Evolutionary conservation across 2,113 vertebrate species (phyloP).

Genomic region (Nyctibius bracteatus): DNA sequence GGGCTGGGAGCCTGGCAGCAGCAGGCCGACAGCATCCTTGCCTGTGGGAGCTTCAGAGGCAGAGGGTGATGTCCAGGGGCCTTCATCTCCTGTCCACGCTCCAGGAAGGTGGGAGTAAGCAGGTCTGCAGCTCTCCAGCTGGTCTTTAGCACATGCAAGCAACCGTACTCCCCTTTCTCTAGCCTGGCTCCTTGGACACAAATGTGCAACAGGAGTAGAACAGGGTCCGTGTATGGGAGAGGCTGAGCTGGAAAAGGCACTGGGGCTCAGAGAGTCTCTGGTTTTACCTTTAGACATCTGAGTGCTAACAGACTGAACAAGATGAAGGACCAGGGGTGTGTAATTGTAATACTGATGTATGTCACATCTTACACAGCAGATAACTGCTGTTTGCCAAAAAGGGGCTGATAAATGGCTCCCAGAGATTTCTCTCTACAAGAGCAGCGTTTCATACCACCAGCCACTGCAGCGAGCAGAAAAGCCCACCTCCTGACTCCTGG

Average conservation of each 20-base stretch:
- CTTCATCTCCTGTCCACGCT: not conserved
- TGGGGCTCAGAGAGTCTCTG: not conserved
- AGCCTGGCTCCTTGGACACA: not conserved
- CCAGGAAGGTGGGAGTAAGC: not conserved
- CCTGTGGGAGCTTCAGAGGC: not conserved
- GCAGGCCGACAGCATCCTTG: not conserved
- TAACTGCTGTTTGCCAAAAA: not conserved
- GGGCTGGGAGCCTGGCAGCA: not conserved
- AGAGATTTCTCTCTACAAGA: not conserved
- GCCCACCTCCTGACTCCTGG: not conserved
- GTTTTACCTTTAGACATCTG: not conserved
- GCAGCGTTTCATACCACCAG: not conserved
- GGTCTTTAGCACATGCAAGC: rapidly evolving
- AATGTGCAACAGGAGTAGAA: not conserved
- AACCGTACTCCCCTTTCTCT: not conserved
- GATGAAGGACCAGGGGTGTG: not conserved
- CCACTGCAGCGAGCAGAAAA: not conserved
- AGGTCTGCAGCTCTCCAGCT: not conserved
- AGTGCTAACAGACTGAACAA: not conserved
- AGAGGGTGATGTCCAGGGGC: not conserved
- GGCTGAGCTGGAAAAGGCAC: not conserved
- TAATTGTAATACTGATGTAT: not conserved
- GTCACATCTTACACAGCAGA: not conserved
- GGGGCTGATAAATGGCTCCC: not conserved
- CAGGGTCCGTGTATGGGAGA: not conserved